These are phyloP conservation scores for Chlorodrepanis virens DNA, from an alignment of 2,113 vertebrate species.

Conservation along the genomic window DNA sequence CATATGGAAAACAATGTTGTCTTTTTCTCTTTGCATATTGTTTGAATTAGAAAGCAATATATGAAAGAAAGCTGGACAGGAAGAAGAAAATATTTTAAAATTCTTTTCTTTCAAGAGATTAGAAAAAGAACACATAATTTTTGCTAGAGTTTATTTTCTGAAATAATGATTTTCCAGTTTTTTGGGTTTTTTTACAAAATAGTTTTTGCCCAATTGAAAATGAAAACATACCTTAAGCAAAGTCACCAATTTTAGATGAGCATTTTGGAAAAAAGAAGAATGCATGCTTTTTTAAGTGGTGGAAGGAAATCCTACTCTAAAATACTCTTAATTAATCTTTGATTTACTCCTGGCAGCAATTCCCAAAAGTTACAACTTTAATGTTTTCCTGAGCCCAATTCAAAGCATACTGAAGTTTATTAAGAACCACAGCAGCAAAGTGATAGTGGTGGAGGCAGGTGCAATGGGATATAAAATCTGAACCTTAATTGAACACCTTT, in stretches of 20 bases:
- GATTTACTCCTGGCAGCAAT: background rate
- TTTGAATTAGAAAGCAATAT: background rate
- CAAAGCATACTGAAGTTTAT: background rate
- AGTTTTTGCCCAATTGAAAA: background rate
- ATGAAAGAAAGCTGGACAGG: background rate
- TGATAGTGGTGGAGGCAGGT: background rate
- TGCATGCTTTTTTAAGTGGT: background rate
- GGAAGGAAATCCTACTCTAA: background rate
- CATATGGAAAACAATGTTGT: background rate
- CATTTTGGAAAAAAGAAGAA: background rate
- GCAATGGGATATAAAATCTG: background rate
- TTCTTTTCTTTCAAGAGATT: background rate
- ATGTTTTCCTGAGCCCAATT: background rate
- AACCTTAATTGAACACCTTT: background rate
- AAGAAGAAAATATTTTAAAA: background rate
- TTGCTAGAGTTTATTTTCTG: background rate
- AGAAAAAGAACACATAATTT: background rate
- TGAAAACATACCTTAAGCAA: background rate
- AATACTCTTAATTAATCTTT: background rate
- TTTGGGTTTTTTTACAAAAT: background rate
- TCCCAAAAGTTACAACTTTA: background rate
- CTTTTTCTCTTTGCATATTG: background rate
- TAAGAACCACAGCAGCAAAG: background rate
- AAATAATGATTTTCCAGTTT: rapidly evolving
- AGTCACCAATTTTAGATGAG: background rate